A percentile compares a stretch with the other conserved stretches of the same genome.
phyloP scores from a whole-genome alignment of 1,140 invertebrate species.

The Cotesia typhae region DNA sequence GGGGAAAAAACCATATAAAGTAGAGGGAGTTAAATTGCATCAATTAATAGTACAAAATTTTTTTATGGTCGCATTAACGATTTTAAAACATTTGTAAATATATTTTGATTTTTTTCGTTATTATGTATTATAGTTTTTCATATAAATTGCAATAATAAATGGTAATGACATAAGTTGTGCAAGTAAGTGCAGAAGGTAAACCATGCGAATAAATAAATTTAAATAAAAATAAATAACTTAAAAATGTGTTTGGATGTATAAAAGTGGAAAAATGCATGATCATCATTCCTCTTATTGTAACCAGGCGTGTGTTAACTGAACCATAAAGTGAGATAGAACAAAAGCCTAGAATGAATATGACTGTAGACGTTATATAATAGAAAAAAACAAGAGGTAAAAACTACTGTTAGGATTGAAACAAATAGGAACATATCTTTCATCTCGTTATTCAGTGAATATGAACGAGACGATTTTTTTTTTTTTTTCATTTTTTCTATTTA shows the following conservation, averaged over 20 bases:
- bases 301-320: constrained; percentile 16
- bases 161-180: neutral
- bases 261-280: constrained; percentile 16
- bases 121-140: too few relatives aligned
- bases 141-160: too few relatives aligned
- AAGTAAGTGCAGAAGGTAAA: too few relatives aligned
- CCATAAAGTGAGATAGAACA: constrained; percentile 29
- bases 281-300: neutral
- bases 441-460: constrained; percentile 24
- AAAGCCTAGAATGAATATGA: constrained; percentile 1
- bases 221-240: constrained; percentile 3
- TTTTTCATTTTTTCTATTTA: neutral
- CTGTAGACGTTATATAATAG: constrained; percentile 1
- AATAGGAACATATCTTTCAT: constrained; percentile 15
- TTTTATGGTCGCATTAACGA: too few relatives aligned
- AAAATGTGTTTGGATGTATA: neutral
- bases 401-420: constrained; percentile 23
- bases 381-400: constrained; percentile 19
- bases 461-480: constrained; percentile 2
- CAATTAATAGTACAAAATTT: too few relatives aligned
- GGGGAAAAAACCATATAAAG: too few relatives aligned
- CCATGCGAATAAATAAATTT: too few relatives aligned
- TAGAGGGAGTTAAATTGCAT: too few relatives aligned
- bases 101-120: too few relatives aligned
- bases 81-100: too few relatives aligned